Base-by-base conservation (phyloP, 2,797 vertebrate species). In the Centroberyx gerrardi region DNA sequence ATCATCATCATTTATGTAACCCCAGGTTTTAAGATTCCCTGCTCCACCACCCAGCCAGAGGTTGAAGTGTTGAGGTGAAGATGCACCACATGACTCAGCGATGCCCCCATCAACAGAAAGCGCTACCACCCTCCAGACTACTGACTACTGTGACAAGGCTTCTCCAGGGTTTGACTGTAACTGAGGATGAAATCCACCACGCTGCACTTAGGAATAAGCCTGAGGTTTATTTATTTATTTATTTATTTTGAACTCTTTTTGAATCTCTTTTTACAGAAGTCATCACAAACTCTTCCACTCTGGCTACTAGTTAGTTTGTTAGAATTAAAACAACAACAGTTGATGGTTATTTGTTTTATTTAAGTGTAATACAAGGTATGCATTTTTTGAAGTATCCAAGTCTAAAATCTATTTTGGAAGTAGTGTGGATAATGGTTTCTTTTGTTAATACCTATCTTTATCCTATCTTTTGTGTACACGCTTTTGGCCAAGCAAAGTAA, bases 71-170 rank as follows among this genome's bases (percentile, higher is more conserved):
- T 72, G 84, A 89, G 72, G 84, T 87, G 78, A 55, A 76, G 71
- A 76, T 79, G 68, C 82, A 77, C 71, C 28, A 6, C 56, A 44
- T 88, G 87, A 92, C 84, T 93, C 88, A 89, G 81, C 81, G 60
- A 29, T 62, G 62, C n/a, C 48, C 55, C 52, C 67, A 51, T 88
- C 82, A 87, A 69, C 67, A 79, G 77, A 80, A 83, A 85, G 75
- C 62, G 69, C 81, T 69, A 88, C 84, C 60, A 76, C 64, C 38
- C 72, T 76, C 46, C 38, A 76, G 81, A 82, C 69, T 58, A 67
- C 72, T 78, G 49, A 67, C 66, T 77, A 54, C 81, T 70, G 68
- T 62, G 75, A 78, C 68, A 68, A 68, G 46, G 62, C 28, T 33
- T 84, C 52, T 74, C 33, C 3, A 69, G 62, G 55, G 56, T 86